phyloP scores from a whole-genome alignment of 2,797 vertebrate genomes.

The Sandelia bainsii region DNA sequence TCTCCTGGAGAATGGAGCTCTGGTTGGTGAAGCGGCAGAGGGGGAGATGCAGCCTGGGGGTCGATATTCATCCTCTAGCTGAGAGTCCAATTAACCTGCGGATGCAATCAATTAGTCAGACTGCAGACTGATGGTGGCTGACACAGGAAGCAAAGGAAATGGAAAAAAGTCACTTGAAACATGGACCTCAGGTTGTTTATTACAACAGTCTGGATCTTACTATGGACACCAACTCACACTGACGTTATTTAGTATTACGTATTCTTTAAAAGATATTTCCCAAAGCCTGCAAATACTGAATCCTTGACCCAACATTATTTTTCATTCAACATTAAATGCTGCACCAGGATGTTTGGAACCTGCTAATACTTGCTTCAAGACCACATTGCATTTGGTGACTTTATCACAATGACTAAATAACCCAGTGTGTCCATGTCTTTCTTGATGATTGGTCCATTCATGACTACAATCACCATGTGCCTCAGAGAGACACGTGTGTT shows the following conservation, averaged over 20 bases:
- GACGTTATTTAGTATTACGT: too few relatives aligned
- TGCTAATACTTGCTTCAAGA: not conserved
- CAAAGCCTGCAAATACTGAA: too few relatives aligned
- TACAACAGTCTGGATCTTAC: not conserved
- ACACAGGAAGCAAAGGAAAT: constrained; percentile 16
- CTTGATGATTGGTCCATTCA: not conserved
- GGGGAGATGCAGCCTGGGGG: constrained; percentile 28
- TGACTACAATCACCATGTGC: not conserved
- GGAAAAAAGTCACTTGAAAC: constrained; percentile 6
- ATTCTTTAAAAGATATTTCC: too few relatives aligned
- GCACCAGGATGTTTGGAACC: too few relatives aligned
- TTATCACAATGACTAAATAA: not conserved
- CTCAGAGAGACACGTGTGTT: not conserved
- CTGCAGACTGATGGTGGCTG: constrained; percentile 32
- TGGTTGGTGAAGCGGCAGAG: constrained; percentile 32
- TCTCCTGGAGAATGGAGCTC: constrained; percentile 56
- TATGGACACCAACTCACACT: not conserved
- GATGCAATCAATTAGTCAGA: constrained; percentile 62
- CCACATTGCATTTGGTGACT: not conserved
- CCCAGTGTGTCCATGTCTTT: not conserved
- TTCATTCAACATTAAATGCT: too few relatives aligned
- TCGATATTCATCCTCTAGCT: constrained; percentile 51
- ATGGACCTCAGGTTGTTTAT: constrained; percentile 1
- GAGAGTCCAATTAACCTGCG: constrained; percentile 75
- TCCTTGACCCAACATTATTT: too few relatives aligned